Evolutionary conservation across 2,888 invertebrate genomes (phyloP).

Genomic region (Malthinus flaveolus): DNA sequence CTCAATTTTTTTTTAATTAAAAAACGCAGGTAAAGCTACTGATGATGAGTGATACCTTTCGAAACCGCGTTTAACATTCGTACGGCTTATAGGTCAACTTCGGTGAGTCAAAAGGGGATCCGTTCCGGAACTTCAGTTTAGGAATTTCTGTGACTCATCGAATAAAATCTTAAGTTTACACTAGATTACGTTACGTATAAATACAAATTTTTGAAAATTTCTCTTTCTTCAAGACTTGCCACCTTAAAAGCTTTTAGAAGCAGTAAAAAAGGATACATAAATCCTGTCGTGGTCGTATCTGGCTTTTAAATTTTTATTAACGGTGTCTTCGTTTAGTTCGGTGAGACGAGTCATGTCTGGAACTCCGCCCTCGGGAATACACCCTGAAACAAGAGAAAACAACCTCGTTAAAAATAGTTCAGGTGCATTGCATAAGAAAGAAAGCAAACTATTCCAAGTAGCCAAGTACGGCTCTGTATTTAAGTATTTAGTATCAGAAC

Average conservation of each 20-base stretch:
- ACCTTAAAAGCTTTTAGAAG: background rate
- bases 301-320: slow-evolving; percentile 83
- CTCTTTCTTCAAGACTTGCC: background rate
- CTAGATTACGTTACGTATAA: background rate
- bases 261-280: slow-evolving; percentile 81
- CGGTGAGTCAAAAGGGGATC: slow-evolving; percentile 1
- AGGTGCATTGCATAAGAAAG: too few relatives aligned
- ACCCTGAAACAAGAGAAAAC: slow-evolving; percentile 50
- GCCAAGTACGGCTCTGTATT: too few relatives aligned
- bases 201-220: background rate
- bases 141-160: slow-evolving; percentile 1
- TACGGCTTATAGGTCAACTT: background rate
- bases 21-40: too few relatives aligned
- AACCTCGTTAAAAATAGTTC: background rate
- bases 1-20: background rate
- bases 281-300: slow-evolving; percentile 83
- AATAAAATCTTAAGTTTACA: background rate
- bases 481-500: too few relatives aligned
- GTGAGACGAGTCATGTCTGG: slow-evolving; percentile 92
- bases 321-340: slow-evolving; percentile 85
- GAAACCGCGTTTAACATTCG: background rate
- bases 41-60: too few relatives aligned
- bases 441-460: too few relatives aligned
- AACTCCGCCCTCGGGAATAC: slow-evolving; percentile 72
- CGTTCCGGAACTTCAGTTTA: background rate